These are phyloP conservation scores for Microcebus ravelobensis DNA, from an alignment of 2,113 vertebrate species.

Conservation along the genomic window DNA sequence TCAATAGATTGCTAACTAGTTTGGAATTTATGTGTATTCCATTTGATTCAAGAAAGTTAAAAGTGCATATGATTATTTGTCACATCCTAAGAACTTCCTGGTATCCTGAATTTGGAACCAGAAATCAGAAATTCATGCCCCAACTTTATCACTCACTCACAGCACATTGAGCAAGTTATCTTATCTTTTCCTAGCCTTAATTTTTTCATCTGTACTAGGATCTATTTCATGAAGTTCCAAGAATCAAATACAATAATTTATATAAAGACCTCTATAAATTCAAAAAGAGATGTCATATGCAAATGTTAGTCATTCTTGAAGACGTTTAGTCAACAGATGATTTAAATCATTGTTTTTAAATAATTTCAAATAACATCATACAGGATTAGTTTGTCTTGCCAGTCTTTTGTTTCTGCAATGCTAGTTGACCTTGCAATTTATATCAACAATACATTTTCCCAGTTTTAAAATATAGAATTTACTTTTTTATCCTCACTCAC, in stretches of 20 bases:
- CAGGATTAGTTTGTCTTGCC: background rate
- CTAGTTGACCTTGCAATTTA: background rate
- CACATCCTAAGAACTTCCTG: background rate
- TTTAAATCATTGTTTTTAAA: background rate
- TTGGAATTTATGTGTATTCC: conserved; percentile 50
- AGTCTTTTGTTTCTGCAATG: background rate
- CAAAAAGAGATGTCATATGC: background rate
- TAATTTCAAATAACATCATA: background rate
- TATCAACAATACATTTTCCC: background rate
- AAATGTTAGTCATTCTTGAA: background rate
- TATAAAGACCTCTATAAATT: background rate
- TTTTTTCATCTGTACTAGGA: background rate
- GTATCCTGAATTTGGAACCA: background rate
- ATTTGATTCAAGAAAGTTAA: conserved; percentile 48
- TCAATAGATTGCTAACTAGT: conserved; percentile 51
- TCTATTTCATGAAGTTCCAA: background rate
- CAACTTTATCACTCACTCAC: background rate
- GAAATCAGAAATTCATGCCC: background rate
- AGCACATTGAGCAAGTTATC: background rate
- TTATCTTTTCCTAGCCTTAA: background rate
- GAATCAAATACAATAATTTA: background rate
- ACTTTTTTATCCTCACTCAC: background rate
- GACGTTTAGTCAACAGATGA: background rate
- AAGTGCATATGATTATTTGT: conserved; percentile 38
- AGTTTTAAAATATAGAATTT: background rate